A percentile compares a stretch with the other conserved stretches of the same genome.
phyloP scores from a whole-genome alignment of 2,888 invertebrate genomes.

The Chironomus riparius region DNA sequence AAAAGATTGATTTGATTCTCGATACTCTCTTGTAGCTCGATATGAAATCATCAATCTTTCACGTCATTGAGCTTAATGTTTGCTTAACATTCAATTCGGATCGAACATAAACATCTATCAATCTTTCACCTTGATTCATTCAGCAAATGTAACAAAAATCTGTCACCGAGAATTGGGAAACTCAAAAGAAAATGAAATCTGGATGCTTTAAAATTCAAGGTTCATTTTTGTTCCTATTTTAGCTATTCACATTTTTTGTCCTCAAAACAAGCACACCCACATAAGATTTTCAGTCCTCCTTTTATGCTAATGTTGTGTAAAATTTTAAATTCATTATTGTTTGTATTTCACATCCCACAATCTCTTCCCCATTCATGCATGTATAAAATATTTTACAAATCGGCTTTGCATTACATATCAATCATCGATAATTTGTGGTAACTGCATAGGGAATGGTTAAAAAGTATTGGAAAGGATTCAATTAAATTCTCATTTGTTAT shows the following conservation, averaged over 20 bases:
- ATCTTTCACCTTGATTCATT: conserved; percentile 1
- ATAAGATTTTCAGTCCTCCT: background rate
- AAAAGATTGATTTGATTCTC: background rate
- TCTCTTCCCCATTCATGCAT: background rate
- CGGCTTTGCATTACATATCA: conserved; percentile 2
- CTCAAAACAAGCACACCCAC: background rate
- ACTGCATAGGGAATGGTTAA: background rate
- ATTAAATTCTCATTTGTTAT: background rate
- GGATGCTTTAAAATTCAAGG: too few relatives aligned
- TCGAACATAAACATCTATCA: background rate
- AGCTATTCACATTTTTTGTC: too few relatives aligned
- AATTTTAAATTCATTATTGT: background rate
- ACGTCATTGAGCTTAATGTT: background rate
- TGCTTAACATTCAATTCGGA: background rate
- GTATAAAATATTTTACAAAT: background rate
- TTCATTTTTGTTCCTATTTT: too few relatives aligned
- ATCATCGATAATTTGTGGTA: background rate
- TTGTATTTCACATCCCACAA: background rate
- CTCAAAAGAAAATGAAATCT: background rate
- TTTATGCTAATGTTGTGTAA: background rate
- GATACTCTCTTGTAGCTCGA: background rate
- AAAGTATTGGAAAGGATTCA: background rate
- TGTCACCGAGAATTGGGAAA: background rate
- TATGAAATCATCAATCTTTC: conserved; percentile 6
- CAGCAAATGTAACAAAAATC: background rate